Conservation (phyloP, 2,113 vertebrate species). For the Apteryx owenii region DNA sequence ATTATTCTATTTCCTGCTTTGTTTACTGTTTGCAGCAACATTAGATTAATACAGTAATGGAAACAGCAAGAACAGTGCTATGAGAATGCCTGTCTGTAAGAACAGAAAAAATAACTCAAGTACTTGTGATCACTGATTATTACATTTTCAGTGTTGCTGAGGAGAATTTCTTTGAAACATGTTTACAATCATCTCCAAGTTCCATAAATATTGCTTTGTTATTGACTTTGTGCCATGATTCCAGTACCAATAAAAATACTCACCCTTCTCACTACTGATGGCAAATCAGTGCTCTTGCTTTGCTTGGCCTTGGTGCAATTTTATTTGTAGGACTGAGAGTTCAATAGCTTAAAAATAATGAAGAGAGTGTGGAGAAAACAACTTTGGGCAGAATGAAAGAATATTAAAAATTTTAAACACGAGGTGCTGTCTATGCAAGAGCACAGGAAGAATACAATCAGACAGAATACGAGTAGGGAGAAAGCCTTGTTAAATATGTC, state of each 20-base stretch:
- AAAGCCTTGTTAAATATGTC: background rate
- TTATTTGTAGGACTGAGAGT: background rate
- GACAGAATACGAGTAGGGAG: background rate
- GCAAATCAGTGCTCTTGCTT: slow-evolving; percentile 2
- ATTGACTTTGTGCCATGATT: slow-evolving; percentile 53
- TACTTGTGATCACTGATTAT: slow-evolving; percentile 46
- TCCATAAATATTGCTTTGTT: slow-evolving; percentile 58
- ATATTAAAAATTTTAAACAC: background rate
- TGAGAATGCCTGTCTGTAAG: background rate
- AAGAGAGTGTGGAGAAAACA: slow-evolving; percentile 32
- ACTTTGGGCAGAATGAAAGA: background rate
- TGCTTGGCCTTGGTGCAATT: background rate
- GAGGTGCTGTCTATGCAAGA: background rate
- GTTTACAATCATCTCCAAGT: slow-evolving; percentile 51
- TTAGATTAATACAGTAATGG: background rate
- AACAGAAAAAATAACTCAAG: background rate
- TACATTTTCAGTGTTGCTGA: slow-evolving; percentile 41
- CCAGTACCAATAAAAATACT: background rate
- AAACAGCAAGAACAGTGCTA: background rate
- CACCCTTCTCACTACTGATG: background rate
- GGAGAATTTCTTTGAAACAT: slow-evolving; percentile 41
- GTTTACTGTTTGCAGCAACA: slow-evolving; percentile 4
- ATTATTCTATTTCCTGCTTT: background rate
- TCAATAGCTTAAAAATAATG: slow-evolving; percentile 39
- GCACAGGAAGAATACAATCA: background rate